These are phyloP conservation scores for Grapholita molesta DNA, from an alignment of 1,140 invertebrate species.

Conservation along the genomic window DNA sequence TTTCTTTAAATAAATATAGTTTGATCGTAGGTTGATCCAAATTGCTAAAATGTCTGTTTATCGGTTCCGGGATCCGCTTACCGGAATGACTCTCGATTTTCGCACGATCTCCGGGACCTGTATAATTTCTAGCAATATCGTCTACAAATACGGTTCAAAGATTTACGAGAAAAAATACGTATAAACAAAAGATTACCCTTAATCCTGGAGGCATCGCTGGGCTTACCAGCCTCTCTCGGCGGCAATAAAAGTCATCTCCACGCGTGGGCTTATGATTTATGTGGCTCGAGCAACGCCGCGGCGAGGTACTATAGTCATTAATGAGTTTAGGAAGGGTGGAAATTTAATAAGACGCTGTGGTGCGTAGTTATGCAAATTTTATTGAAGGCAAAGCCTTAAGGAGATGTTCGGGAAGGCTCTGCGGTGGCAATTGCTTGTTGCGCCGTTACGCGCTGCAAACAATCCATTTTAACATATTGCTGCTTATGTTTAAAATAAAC, in stretches of 20 bases:
- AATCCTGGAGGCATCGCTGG: not conserved
- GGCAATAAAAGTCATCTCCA: conserved; percentile 13
- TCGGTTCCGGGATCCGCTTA: too few relatives aligned
- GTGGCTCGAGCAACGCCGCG: conserved; percentile 24
- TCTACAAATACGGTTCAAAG: conserved; percentile 6
- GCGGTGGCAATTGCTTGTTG: not conserved
- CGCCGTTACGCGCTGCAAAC: not conserved
- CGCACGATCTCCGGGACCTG: not conserved
- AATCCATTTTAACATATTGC: not conserved
- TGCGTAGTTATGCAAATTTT: conserved; percentile 77
- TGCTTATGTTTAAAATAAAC: not conserved
- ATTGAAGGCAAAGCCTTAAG: conserved; percentile 66
- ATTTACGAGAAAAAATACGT: conserved; percentile 5
- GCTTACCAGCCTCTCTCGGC: conserved; percentile 9
- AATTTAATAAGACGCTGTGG: conserved; percentile 72
- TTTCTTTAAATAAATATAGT: too few relatives aligned
- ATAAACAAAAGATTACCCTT: conserved; percentile 17
- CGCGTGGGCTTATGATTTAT: conserved; percentile 7
- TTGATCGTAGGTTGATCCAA: too few relatives aligned
- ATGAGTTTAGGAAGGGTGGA: conserved; percentile 71
- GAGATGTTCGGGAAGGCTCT: conserved; percentile 37
- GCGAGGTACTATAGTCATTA: conserved; percentile 71
- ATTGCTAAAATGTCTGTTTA: too few relatives aligned
- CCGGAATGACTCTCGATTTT: too few relatives aligned
- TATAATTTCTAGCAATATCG: not conserved